Evolutionary conservation across 1,140 invertebrate genomes (phyloP).

Genomic region (Glossosoma conforme): DNA sequence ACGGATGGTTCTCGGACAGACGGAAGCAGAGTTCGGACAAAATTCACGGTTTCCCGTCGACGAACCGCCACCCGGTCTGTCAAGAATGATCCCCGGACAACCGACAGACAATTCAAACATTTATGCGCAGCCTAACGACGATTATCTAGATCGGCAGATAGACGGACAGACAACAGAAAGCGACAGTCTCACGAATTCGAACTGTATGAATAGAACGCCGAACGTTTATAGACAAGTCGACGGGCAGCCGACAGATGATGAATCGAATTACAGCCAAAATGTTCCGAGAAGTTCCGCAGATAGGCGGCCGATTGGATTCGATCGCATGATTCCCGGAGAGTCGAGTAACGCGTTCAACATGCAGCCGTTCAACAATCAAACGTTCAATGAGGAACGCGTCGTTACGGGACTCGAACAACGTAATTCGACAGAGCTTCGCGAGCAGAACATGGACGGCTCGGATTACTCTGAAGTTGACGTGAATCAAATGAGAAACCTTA

Average conservation of each 20-base stretch:
- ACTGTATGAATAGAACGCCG: slow-evolving; percentile 20
- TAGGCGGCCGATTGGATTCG: slow-evolving; percentile 42
- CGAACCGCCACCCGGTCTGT: slow-evolving; percentile 52
- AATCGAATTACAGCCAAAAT: slow-evolving; percentile 35
- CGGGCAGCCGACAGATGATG: slow-evolving; percentile 42
- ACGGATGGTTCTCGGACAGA: slow-evolving; percentile 60
- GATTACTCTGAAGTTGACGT: slow-evolving; percentile 42
- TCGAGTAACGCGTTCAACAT: slow-evolving; percentile 42
- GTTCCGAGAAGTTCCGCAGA: slow-evolving; percentile 34
- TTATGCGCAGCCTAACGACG: slow-evolving; percentile 41
- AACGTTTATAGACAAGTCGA: slow-evolving; percentile 41
- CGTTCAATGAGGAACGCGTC: slow-evolving; percentile 44
- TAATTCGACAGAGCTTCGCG: slow-evolving; percentile 39
- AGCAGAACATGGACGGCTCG: slow-evolving; percentile 47
- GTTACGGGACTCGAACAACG: slow-evolving; percentile 48
- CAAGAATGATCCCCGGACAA: slow-evolving; percentile 55
- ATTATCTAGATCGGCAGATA: slow-evolving; percentile 45
- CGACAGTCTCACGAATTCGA: slow-evolving; percentile 31
- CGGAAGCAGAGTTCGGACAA: slow-evolving; percentile 52
- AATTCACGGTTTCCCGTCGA: slow-evolving; percentile 46
- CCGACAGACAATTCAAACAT: slow-evolving; percentile 39
- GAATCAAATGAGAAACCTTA: slow-evolving; percentile 38
- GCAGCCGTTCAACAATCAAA: slow-evolving; percentile 35
- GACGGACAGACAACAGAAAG: slow-evolving; percentile 44
- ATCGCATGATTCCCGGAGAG: slow-evolving; percentile 47